phyloP scores from a whole-genome alignment of 1,140 invertebrate species.

The Halesus radiatus region DNA sequence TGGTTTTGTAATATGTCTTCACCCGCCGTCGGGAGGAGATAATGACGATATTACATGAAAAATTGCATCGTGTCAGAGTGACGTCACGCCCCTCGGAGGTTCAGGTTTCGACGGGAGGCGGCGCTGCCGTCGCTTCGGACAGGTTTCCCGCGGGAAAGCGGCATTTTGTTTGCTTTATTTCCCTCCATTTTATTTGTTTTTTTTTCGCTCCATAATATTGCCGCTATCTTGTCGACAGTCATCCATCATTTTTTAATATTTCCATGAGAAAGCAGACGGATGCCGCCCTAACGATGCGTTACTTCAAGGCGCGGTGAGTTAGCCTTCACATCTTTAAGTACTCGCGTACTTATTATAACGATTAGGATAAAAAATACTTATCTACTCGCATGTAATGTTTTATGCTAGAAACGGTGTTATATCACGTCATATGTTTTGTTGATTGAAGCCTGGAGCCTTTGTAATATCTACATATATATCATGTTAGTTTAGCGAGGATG shows the following conservation, averaged over 20 bases:
- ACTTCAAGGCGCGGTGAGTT: slow-evolving; percentile 14
- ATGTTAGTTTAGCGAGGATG: too few species aligned
- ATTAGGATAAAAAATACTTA: too few species aligned
- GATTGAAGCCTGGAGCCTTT: too few species aligned
- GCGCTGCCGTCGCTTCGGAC: neutral
- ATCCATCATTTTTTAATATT: slow-evolving; percentile 57
- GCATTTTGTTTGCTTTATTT: slow-evolving; percentile 41
- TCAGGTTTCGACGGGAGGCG: neutral
- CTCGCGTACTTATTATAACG: too few species aligned
- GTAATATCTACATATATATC: too few species aligned
- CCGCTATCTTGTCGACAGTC: slow-evolving; percentile 42
- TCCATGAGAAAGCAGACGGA: slow-evolving; percentile 38
- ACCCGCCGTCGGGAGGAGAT: neutral
- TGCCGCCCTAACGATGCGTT: slow-evolving; percentile 44
- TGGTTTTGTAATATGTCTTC: neutral
- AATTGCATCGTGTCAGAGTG: slow-evolving; percentile 42
- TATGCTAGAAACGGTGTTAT: too few species aligned
- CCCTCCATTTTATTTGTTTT: slow-evolving; percentile 37
- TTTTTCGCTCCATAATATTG: slow-evolving; percentile 36
- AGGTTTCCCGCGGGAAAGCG: slow-evolving; percentile 34
- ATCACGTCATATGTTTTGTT: too few species aligned
- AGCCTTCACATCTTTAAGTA: neutral
- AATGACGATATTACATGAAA: slow-evolving; percentile 40
- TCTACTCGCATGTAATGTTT: too few species aligned
- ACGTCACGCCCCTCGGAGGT: slow-evolving; percentile 24